These are phyloP conservation scores for Tautogolabrus adspersus DNA, from an alignment of 2,113 vertebrate genomes.

Conservation along the genomic window DNA sequence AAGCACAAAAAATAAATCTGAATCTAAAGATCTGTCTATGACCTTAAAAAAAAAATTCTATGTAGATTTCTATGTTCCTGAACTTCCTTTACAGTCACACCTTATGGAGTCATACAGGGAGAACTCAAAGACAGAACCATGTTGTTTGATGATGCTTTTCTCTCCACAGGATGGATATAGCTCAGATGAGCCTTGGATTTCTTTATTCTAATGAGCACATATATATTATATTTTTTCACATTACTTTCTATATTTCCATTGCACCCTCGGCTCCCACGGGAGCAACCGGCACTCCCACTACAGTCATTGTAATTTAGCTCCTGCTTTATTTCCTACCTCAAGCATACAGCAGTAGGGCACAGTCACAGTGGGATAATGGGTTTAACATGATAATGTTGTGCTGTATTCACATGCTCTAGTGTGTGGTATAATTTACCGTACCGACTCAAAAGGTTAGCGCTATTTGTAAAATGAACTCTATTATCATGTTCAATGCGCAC, in stretches of 20 bases:
- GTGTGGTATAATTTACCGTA: conserved; percentile 48
- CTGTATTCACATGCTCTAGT: conserved; percentile 33
- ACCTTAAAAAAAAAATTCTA: background rate
- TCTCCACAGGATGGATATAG: background rate
- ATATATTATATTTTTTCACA: background rate
- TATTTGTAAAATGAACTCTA: conserved; percentile 54
- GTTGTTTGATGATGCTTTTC: conserved; percentile 5
- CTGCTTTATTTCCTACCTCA: conserved; percentile 49
- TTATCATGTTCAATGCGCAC: conserved; percentile 43
- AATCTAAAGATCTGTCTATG: no score
- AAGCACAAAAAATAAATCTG: no score
- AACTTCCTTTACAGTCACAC: background rate
- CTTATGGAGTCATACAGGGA: background rate
- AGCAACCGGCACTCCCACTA: conserved; percentile 27
- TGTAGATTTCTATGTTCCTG: background rate
- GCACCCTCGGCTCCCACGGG: conserved; percentile 9
- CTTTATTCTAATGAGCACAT: conserved; percentile 7
- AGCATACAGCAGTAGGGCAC: conserved; percentile 26
- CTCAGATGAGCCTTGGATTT: conserved; percentile 28
- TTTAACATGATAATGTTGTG: conserved; percentile 68
- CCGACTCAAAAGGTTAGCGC: conserved; percentile 56
- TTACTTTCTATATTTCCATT: conserved; percentile 27
- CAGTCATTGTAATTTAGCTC: conserved; percentile 26
- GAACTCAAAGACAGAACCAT: conserved; percentile 12
- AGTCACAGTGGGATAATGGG: conserved; percentile 55